Base-by-base conservation (phyloP, 1,140 invertebrate species). In the Aphidius ervi region DNA sequence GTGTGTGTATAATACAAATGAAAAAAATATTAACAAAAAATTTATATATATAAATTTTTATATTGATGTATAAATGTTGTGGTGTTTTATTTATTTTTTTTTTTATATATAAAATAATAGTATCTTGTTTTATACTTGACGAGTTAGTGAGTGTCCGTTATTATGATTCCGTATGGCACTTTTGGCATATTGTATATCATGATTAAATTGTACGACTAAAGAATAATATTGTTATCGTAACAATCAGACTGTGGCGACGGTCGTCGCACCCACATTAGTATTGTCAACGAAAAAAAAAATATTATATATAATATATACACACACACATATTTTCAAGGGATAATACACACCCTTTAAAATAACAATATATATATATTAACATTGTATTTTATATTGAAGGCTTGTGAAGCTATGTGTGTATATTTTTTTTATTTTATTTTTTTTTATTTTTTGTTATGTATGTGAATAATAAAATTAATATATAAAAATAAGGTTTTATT, bases 201-300 rank as follows among this genome's bases (percentile, higher is more conserved):
- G 37, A 54, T 54, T 39, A 54, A 40, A 39, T 39, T 8, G 42
- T 57, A 48, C 57, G 40, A 45, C 48, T 52, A 46, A 56, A 47
- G 54, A 62, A 62, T 43, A 59, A 63, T 60, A 63, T 57, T 20
- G 56, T 63, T 63, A 63, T 63, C 62, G 58, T 6, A 53, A 52
- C 62, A 63, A 63, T 59, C 62, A 63, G 62, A 63, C 57, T 63
- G 62, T 63, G 54, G 58, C 62, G 45, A 20, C 60, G 54, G 60
- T 52, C 23, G 23, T 31, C 60, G 60, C 60, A 62, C 60, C 60
- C 60, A 62, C 54, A 37, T 54, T 37, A 45, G 9, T 54, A 6
- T 48, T 9, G 20, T 10, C 41, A 10, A 31, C 31, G 52, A n/a
- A 41, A 42, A n/a, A 23, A 10, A n/a, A 41, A 16, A 40, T 37